A percentile compares a stretch with the other conserved stretches of the same genome.
Evolutionary conservation across 2,797 vertebrate genomes (phyloP).

Genomic region (Helarctos malayanus): DNA sequence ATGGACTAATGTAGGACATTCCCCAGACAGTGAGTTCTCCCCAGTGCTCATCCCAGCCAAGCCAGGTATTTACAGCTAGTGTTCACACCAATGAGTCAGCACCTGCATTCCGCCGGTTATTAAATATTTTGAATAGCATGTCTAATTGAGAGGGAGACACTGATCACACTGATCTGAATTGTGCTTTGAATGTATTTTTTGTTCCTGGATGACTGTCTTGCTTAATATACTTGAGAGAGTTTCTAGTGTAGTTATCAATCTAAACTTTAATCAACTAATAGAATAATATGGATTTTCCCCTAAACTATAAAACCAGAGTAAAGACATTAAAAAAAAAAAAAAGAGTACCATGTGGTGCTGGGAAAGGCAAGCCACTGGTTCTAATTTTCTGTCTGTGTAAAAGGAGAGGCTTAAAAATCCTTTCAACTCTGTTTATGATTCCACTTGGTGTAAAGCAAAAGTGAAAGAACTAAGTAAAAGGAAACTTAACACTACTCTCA

Average conservation of each 20-base stretch:
- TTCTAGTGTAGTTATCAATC: not conserved
- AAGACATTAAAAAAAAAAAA: not conserved
- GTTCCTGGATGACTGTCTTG: not conserved
- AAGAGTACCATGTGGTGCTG: not conserved
- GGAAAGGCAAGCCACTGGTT: not conserved
- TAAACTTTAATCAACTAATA: not conserved
- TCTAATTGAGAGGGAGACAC: not conserved
- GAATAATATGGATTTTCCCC: not conserved
- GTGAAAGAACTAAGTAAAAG: not conserved
- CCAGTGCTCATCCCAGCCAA: not conserved
- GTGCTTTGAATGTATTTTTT: conserved; percentile 8
- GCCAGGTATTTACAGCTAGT: not conserved
- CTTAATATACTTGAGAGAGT: not conserved
- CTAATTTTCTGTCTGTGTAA: not conserved
- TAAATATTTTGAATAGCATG: not conserved
- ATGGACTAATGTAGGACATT: not conserved
- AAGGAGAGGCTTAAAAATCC: not conserved
- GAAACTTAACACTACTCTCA: not conserved
- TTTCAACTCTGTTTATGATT: not conserved
- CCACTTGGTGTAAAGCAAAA: conserved; percentile 33
- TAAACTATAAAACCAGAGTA: not conserved
- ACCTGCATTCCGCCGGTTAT: not conserved
- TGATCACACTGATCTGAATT: not conserved
- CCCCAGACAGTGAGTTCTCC: not conserved
- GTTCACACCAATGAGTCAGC: not conserved